phyloP scores from a whole-genome alignment of 2,888 invertebrate genomes.

The Lordiphosa fenestrarum region DNA sequence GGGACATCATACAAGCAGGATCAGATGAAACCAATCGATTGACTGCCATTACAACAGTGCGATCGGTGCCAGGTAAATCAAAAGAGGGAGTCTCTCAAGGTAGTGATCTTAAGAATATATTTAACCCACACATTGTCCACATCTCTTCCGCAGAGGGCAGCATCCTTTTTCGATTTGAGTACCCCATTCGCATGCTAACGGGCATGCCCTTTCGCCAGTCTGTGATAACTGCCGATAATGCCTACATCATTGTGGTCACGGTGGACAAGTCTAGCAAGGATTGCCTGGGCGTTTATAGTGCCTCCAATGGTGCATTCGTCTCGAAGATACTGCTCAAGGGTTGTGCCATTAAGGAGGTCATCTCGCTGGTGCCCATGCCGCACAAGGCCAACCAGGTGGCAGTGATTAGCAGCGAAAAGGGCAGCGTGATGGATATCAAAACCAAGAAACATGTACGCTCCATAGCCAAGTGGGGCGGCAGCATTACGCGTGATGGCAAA shows the following conservation, averaged over 20 bases:
- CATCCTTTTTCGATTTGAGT: constrained; percentile 90
- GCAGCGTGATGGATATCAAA: constrained; percentile 93
- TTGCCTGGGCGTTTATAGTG: constrained; percentile 90
- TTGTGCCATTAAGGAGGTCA: constrained; percentile 86
- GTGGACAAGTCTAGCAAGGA: constrained; percentile 91
- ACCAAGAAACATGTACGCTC: constrained; percentile 93
- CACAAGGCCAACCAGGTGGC: constrained; percentile 93
- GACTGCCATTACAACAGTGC: constrained; percentile 85
- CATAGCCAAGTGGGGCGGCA: constrained; percentile 95
- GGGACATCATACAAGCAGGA: constrained; percentile 82
- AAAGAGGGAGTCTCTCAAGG: no score
- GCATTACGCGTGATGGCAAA: constrained; percentile 92
- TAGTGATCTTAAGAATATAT: no score
- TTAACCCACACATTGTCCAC: no score
- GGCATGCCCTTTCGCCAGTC: constrained; percentile 87
- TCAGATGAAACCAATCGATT: constrained; percentile 84
- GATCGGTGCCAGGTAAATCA: constrained; percentile 86
- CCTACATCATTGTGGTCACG: constrained; percentile 88
- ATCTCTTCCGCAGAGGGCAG: constrained; percentile 84
- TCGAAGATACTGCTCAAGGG: constrained; percentile 81
- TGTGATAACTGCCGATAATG: constrained; percentile 90
- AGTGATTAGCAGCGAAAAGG: constrained; percentile 93
- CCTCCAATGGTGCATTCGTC: constrained; percentile 86
- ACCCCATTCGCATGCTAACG: constrained; percentile 86
- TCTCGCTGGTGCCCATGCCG: constrained; percentile 88